Base-by-base conservation (phyloP, 2,113 vertebrate species). In the Periophthalmus modestus region DNA sequence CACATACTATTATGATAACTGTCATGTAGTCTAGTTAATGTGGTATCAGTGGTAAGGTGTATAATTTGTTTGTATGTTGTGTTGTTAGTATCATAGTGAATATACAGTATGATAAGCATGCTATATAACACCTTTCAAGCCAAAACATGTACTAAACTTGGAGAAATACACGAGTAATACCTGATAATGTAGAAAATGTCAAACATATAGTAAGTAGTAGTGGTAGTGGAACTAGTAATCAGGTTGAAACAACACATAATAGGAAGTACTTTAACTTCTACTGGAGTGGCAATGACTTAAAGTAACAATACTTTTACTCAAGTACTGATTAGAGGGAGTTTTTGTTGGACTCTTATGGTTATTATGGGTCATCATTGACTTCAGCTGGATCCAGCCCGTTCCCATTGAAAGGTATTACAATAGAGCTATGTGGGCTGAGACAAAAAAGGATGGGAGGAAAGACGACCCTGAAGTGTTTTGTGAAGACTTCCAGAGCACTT, bases 401-500 rank as follows among this genome's bases (percentile, higher is more conserved):
- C 15, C 9, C 43, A 48, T 21, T 48, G 43, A 67, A 24, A n/a
- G 46, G 48, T 21, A 48, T 21, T 5, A 24, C 46, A 16, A 21
- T 47, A 13, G 12, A 66, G 16, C 43, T 55, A 23, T 48, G 39
- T 24, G n/a, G n/a, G 36, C 58, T 66, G 2, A 67, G 24, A n/a
- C 67, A 18, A 59, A 3, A 67, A 1, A 65, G 15, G 19, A 23
- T 46, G 55, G 2, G n/a, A 50, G 18, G 11, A 61, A 2, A 3
- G 28, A 14, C 23, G 14, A 11, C 12, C 33, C 19, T 34, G 4
- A 46, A 62, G 9, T 15, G 18, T 58, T 62, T 50, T 72, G 28
- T 13, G 39, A 13, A 34, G 46, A 77, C 62, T 36, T 65, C 62
- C 34, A 65, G 43, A 46, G 23, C n/a, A 48, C 9, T 67, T 48